phyloP scores from a whole-genome alignment of 2,797 vertebrate species.

The Rhinatrema bivittatum region DNA sequence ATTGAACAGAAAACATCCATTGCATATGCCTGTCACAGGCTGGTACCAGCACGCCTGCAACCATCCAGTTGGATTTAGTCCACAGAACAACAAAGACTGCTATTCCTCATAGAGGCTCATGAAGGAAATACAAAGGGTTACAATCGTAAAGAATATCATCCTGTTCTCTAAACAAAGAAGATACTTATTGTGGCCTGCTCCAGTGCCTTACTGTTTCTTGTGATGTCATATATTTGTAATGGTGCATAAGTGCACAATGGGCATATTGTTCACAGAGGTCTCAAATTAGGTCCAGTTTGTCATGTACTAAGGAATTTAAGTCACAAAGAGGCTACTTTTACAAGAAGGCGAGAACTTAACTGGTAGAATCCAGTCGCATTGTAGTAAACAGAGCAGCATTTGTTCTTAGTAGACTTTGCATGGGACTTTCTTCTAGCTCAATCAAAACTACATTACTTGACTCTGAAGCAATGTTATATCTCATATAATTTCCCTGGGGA shows the following conservation, averaged over 20 bases:
- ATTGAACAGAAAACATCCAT: too few relatives aligned
- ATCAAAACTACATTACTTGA: constrained; percentile 32
- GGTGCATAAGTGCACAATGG: constrained; percentile 25
- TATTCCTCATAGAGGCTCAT: too few relatives aligned
- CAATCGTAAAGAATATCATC: neutral
- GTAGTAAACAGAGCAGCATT: constrained; percentile 29
- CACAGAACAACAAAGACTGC: too few relatives aligned
- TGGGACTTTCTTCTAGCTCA: constrained; percentile 25
- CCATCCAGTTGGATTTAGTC: too few relatives aligned
- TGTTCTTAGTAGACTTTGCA: constrained; percentile 32
- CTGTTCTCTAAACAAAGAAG: too few relatives aligned
- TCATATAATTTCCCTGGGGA: constrained; percentile 6
- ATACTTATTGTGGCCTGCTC: neutral
- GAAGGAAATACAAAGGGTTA: too few relatives aligned
- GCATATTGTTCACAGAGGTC: constrained; percentile 43
- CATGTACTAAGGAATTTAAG: constrained; percentile 28
- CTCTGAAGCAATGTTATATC: constrained; percentile 10
- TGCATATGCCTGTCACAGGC: too few relatives aligned
- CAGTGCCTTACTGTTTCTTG: constrained; percentile 23
- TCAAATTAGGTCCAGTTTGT: constrained; percentile 39
- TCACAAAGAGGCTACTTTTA: constrained; percentile 48
- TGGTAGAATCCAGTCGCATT: constrained; percentile 11
- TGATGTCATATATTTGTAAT: constrained; percentile 1
- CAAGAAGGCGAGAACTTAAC: constrained; percentile 15
- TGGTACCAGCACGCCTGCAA: too few relatives aligned